These are phyloP conservation scores for Euzetes globulus DNA, from an alignment of 2,888 invertebrate genomes.

Conservation along the genomic window DNA sequence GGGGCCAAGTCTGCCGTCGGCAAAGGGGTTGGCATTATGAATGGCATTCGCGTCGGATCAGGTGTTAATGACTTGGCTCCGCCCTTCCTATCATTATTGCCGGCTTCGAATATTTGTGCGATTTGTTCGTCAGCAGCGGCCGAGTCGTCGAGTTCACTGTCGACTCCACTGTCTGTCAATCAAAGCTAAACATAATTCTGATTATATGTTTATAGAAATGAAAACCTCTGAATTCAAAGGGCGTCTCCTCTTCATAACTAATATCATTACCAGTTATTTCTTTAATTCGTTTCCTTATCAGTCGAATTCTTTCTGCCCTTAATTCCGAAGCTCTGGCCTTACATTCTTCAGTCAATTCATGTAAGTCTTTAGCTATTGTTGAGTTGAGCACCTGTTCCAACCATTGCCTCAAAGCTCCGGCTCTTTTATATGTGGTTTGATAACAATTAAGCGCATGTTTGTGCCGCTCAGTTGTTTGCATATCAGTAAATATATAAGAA, in stretches of 20 bases:
- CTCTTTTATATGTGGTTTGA: constrained; percentile 48
- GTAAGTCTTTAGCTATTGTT: constrained; percentile 51
- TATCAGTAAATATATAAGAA: constrained; percentile 51
- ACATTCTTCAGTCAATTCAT: constrained; percentile 48
- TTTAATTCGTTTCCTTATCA: constrained; percentile 46
- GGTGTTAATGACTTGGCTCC: constrained; percentile 33
- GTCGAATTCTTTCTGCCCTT: constrained; percentile 49
- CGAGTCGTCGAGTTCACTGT: constrained; percentile 43
- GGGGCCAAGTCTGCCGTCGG: constrained; percentile 50
- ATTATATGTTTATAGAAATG: background rate
- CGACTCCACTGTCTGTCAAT: constrained; percentile 41
- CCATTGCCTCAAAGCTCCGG: constrained; percentile 52
- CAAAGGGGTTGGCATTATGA: constrained; percentile 42
- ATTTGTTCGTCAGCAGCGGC: constrained; percentile 45
- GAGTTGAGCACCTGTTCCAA: constrained; percentile 52
- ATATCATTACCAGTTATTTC: constrained; percentile 43
- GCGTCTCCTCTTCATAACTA: constrained; percentile 43
- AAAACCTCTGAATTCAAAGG: constrained; percentile 28
- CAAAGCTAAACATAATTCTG: constrained; percentile 5
- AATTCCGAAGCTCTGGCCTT: constrained; percentile 48
- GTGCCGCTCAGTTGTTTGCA: constrained; percentile 48
- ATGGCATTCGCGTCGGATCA: constrained; percentile 34
- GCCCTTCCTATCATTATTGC: constrained; percentile 43
- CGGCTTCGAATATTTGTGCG: constrained; percentile 45
- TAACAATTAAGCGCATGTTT: constrained; percentile 50